phyloP scores from a whole-genome alignment of 1,140 invertebrate species.

The Matsumurasca onukii region DNA sequence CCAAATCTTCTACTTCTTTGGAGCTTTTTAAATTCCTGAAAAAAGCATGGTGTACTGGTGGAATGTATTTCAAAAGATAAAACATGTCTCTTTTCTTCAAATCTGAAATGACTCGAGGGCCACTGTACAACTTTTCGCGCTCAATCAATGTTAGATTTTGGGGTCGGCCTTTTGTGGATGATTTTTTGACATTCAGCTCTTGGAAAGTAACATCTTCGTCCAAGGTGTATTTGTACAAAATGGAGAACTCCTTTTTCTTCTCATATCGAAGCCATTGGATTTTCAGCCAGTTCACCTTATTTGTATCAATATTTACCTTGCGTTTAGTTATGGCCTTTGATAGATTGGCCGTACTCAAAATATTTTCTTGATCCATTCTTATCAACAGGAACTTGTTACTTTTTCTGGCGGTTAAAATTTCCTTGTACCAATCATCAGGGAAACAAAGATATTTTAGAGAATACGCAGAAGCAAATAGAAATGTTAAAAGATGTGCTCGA shows the following conservation, averaged over 20 bases:
- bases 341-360: constrained; percentile 9
- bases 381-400: constrained; percentile 30
- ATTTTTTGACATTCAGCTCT: constrained; percentile 1
- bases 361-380: background rate
- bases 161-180: constrained; percentile 14
- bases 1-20: constrained; percentile 12
- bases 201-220: constrained; percentile 8
- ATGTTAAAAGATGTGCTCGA: background rate
- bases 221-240: constrained; percentile 6
- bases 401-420: constrained; percentile 15
- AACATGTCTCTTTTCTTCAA: no score
- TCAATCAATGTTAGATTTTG: background rate
- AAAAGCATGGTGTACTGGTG: constrained; percentile 22
- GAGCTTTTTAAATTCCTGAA: constrained; percentile 13
- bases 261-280: constrained; percentile 23
- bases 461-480: background rate
- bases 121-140: background rate
- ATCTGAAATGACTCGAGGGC: constrained; percentile 8
- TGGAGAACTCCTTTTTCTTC: constrained; percentile 17
- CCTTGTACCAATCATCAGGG: constrained; percentile 19
- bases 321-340: constrained; percentile 26
- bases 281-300: constrained; percentile 29
- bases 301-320: constrained; percentile 17
- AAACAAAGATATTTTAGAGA: constrained; percentile 18
- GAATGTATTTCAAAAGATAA: no score